Evolutionary conservation across 2,797 vertebrate species (phyloP).

Genomic region (Sebastes itinus): DNA sequence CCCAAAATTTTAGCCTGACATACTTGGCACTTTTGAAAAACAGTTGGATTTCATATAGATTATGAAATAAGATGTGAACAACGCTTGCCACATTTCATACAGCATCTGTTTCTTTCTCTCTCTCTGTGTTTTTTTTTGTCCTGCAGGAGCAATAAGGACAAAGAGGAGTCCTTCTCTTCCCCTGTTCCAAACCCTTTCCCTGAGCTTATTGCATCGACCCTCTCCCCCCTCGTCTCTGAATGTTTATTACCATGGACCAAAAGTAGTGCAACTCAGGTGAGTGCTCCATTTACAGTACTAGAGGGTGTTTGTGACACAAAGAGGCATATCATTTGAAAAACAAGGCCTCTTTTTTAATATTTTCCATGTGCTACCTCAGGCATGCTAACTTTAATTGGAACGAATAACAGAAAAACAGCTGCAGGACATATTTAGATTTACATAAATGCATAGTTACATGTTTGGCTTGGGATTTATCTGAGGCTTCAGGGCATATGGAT

Average conservation of each 20-base stretch:
- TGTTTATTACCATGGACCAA: slow-evolving; percentile 90
- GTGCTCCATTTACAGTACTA: slow-evolving; percentile 25
- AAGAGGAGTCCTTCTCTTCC: slow-evolving; percentile 80
- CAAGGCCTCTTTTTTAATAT: not conserved
- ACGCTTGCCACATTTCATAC: not conserved
- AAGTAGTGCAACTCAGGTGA: slow-evolving; percentile 90
- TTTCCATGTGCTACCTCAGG: slow-evolving; percentile 6
- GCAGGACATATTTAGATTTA: slow-evolving; percentile 14
- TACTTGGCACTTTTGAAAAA: not conserved
- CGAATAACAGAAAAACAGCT: slow-evolving; percentile 27
- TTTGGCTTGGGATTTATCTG: slow-evolving; percentile 38
- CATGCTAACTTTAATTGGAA: slow-evolving; percentile 8
- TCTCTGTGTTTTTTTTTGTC: slow-evolving; percentile 14
- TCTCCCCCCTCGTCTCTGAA: slow-evolving; percentile 85
- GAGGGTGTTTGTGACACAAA: not conserved
- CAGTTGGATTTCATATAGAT: not conserved
- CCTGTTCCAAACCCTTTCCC: slow-evolving; percentile 89
- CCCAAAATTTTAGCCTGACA: not conserved
- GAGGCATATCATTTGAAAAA: slow-evolving; percentile 10
- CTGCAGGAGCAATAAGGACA: slow-evolving; percentile 77
- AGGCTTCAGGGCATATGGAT: slow-evolving; percentile 29
- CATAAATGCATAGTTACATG: slow-evolving; percentile 28
- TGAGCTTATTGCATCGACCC: slow-evolving; percentile 85
- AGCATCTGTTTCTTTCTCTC: not conserved
- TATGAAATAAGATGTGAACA: not conserved